Evolutionary conservation across 2,888 invertebrate species (phyloP).

Genomic region (Sicus ferrugineus): DNA sequence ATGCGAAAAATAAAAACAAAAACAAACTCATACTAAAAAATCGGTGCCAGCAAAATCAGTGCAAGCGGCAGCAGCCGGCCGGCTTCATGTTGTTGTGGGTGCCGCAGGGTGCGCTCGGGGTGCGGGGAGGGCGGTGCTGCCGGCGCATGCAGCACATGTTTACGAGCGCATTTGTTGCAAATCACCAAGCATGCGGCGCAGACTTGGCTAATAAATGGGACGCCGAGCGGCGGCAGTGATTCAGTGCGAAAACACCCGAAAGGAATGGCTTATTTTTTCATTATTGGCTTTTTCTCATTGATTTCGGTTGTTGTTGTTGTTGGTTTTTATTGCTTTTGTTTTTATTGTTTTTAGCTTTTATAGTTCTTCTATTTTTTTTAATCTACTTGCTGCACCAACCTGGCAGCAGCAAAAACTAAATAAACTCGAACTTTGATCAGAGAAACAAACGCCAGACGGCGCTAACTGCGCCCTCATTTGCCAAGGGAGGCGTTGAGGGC

Average conservation of each 20-base stretch:
- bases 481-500: too few species aligned
- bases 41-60: slow-evolving; percentile 49
- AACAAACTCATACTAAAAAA: slow-evolving; percentile 56
- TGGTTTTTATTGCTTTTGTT: too few species aligned
- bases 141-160: slow-evolving; percentile 25
- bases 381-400: slow-evolving; percentile 45
- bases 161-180: slow-evolving; percentile 19
- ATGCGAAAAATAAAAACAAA: slow-evolving; percentile 44
- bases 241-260: slow-evolving; percentile 53
- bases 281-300: too few species aligned
- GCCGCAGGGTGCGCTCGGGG: not conserved
- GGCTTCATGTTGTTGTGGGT: slow-evolving; percentile 44
- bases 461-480: slow-evolving; percentile 49
- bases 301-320: too few species aligned
- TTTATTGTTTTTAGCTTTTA: not conserved
- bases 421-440: slow-evolving; percentile 3
- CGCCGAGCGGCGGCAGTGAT: slow-evolving; percentile 49
- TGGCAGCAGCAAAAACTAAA: slow-evolving; percentile 48
- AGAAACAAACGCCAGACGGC: slow-evolving; percentile 45
- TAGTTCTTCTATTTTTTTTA: not conserved
- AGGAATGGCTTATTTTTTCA: slow-evolving; percentile 18
- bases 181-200: slow-evolving; percentile 2
- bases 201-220: slow-evolving; percentile 55
- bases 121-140: slow-evolving; percentile 22
- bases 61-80: slow-evolving; percentile 48